Evolutionary conservation across 2,113 vertebrate species (phyloP), one percentile per base, ranked within the genome.

Genomic region (Pelecanus crispus): DNA sequence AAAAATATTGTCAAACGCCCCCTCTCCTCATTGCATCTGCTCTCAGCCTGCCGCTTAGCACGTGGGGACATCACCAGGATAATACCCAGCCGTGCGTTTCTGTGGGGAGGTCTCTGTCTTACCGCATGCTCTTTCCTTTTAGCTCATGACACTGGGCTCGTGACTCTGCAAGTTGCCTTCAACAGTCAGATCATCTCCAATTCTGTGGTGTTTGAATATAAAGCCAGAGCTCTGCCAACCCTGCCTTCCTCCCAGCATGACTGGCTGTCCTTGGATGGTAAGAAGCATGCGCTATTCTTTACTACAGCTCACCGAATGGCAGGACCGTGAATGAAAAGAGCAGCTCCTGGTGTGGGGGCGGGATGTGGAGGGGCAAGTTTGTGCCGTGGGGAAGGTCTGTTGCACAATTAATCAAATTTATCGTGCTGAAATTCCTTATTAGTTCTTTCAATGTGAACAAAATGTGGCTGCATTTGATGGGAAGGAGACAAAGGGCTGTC

Each of bases 111-210:
- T 38, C 52, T 78, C 38, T 84, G 52, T 85, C 88, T 96, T 91
- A 98, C 82, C 40, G 36, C 26, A 29, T 63, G 68, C 20, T 34
- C 42, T 95, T 93, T 86, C 59, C 95, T 98, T 97, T 42, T 96
- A 99, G 99, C 99, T 97, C 99, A 99, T 49, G 99, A 99, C 98
- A 99, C 99, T 71, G 99, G 99, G 94, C 98, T 99, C 28, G 99
- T 99, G 98, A 99, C 99, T 67, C 98, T 99, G 92, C 99, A 99
- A 98, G 99, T 99, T 98, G 99, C 99, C 96, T 98, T 99, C 98
- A 99, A 99, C 98, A 99, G 98, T 98, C 99, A 99, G 98, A 99
- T 99, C 98, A 99, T 99, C 98, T 99, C 99, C 95, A 99, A 99
- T 97, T 99, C 99, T 2, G 99, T 99, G 98, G 99, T 99, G 94